These are phyloP conservation scores for Gymnoscopelus braueri DNA, from an alignment of 2,797 vertebrate species.

Conservation along the genomic window DNA sequence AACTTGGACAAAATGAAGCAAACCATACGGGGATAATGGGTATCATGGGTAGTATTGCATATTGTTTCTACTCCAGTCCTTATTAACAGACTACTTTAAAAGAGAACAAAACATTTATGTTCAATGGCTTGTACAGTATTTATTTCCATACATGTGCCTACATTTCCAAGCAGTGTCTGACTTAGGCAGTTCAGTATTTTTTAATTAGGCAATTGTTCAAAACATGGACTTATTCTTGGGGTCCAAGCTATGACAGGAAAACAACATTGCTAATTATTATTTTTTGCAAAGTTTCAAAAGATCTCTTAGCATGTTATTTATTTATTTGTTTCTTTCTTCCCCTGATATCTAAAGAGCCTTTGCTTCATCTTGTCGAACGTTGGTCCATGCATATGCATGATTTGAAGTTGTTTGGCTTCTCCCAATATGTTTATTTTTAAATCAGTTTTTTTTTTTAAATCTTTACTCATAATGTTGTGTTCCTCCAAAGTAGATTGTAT, in stretches of 20 bases:
- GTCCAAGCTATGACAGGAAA: slow-evolving; percentile 58
- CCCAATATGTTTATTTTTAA: slow-evolving; percentile 81
- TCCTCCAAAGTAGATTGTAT: slow-evolving; percentile 81
- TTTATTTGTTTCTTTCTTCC: slow-evolving; percentile 60
- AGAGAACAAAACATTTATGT: slow-evolving; percentile 26
- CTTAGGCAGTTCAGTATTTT: slow-evolving; percentile 32
- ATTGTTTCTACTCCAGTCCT: slow-evolving; percentile 18
- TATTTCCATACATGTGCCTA: slow-evolving; percentile 7
- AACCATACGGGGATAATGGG: slow-evolving; percentile 4
- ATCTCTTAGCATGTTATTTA: slow-evolving; percentile 45
- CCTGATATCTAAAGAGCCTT: slow-evolving; percentile 53
- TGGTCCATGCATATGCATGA: slow-evolving; percentile 81
- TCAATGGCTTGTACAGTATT: slow-evolving; percentile 25
- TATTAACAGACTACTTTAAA: slow-evolving; percentile 36
- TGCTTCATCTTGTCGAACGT: slow-evolving; percentile 54
- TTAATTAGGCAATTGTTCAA: slow-evolving; percentile 56
- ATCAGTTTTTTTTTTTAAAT: slow-evolving; percentile 79
- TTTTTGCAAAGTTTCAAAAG: slow-evolving; percentile 71
- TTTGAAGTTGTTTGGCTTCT: slow-evolving; percentile 78
- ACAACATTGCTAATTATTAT: slow-evolving; percentile 67
- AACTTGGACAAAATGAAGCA: slow-evolving; percentile 1
- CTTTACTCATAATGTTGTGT: slow-evolving; percentile 80
- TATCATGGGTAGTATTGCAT: slow-evolving; percentile 14
- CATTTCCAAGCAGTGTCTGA: slow-evolving; percentile 24
- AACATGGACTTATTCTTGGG: slow-evolving; percentile 46